phyloP scores from a whole-genome alignment of 2,888 invertebrate genomes.

The Neoscelio sp. region DNA sequence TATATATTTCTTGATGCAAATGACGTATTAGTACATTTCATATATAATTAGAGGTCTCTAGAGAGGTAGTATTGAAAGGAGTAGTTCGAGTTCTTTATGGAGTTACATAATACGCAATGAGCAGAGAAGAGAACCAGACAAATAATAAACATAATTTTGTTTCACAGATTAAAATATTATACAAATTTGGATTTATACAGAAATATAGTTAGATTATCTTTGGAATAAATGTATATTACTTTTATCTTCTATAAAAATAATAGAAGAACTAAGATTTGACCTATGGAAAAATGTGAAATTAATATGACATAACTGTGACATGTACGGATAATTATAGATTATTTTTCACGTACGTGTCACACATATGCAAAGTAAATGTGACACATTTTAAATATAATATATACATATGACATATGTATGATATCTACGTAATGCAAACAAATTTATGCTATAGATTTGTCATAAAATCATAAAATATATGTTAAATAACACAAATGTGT shows the following conservation, averaged over 20 bases:
- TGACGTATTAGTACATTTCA: constrained; percentile 53
- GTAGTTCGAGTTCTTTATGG: constrained; percentile 37
- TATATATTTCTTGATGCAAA: constrained; percentile 57
- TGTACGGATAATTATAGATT: too few relatives aligned
- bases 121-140: constrained; percentile 31
- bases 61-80: too few relatives aligned
- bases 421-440: too few relatives aligned
- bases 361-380: not conserved
- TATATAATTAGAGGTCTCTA: constrained; percentile 58
- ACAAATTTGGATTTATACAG: constrained; percentile 30
- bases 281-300: constrained; percentile 19
- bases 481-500: too few relatives aligned
- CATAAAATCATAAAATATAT: too few relatives aligned
- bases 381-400: too few relatives aligned
- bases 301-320: not conserved
- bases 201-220: constrained; percentile 21
- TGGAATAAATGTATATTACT: not conserved
- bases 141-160: constrained; percentile 43
- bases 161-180: constrained; percentile 21
- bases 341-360: too few relatives aligned
- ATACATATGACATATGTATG: too few relatives aligned
- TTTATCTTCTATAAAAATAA: not conserved
- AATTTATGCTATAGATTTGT: too few relatives aligned
- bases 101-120: constrained; percentile 24
- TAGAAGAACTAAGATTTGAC: not conserved